A percentile compares a stretch with the other conserved stretches of the same genome.
phyloP scores from a whole-genome alignment of 2,888 invertebrate species.

The Meganola albula region DNA sequence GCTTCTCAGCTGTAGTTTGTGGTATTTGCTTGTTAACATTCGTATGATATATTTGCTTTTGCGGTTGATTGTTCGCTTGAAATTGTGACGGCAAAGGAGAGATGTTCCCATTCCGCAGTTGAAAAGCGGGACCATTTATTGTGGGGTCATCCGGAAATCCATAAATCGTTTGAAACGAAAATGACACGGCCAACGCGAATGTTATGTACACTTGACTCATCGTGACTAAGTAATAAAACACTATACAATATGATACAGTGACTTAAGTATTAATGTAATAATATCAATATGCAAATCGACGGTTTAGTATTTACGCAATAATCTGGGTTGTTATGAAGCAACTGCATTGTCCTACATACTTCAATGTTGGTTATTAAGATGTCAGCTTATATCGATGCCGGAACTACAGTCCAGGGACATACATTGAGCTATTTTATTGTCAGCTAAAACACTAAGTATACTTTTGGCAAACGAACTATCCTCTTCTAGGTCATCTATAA shows the following conservation, averaged over 20 bases:
- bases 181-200: constrained; percentile 33
- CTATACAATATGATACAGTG: constrained; percentile 32
- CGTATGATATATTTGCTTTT: constrained; percentile 15
- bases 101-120: constrained; percentile 19
- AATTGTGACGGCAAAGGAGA: constrained; percentile 21
- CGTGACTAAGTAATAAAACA: constrained; percentile 28
- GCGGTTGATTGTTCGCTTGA: constrained; percentile 15
- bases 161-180: constrained; percentile 25
- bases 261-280: constrained; percentile 27
- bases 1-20: constrained; percentile 10
- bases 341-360: constrained; percentile 45
- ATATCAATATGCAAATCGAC: constrained; percentile 38
- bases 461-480: constrained; percentile 58
- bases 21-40: constrained; percentile 13
- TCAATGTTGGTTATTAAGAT: constrained; percentile 42
- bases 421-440: constrained; percentile 67
- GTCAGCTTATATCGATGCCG: constrained; percentile 69
- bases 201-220: constrained; percentile 38
- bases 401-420: constrained; percentile 68
- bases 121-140: constrained; percentile 38
- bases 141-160: constrained; percentile 35
- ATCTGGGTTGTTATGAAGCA: constrained; percentile 38
- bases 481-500: constrained; percentile 62
- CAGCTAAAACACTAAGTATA: constrained; percentile 59
- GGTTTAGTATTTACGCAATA: constrained; percentile 32